Evolutionary conservation across 2,888 invertebrate genomes (phyloP).

Genomic region (Agrotis puta): DNA sequence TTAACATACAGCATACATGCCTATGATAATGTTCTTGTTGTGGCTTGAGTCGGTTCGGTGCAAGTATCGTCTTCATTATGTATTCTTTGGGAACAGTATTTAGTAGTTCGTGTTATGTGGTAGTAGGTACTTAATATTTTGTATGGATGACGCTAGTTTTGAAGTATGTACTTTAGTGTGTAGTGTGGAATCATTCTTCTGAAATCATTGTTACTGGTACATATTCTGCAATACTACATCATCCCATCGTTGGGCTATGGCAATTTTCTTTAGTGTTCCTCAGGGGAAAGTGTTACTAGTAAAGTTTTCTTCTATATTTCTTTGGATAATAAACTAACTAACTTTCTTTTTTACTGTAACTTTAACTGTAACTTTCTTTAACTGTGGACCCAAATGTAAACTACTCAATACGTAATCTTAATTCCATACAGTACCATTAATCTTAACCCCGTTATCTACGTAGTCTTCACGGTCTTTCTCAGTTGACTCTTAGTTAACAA

Average conservation of each 20-base stretch:
- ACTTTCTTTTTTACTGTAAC: too few species aligned
- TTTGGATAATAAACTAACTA: too few species aligned
- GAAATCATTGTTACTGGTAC: too few species aligned
- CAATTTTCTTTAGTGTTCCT: too few species aligned
- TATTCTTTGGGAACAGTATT: conserved; percentile 36
- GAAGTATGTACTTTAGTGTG: not conserved
- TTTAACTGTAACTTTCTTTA: too few species aligned
- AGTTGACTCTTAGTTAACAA: not conserved
- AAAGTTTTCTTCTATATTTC: not conserved
- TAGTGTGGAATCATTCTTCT: too few species aligned
- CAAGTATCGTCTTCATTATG: conserved; percentile 43
- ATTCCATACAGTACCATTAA: conserved; percentile 11
- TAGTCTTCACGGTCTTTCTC: conserved; percentile 11
- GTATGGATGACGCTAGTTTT: conserved; percentile 6
- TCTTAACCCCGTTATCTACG: not conserved
- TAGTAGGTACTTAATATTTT: conserved; percentile 17
- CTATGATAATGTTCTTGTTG: conserved; percentile 59
- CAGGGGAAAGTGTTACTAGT: not conserved
- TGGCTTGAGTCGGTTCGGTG: conserved; percentile 33
- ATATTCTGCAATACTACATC: too few species aligned
- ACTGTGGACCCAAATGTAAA: not conserved
- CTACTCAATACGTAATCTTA: not conserved
- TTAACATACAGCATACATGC: conserved; percentile 64
- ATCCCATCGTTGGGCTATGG: too few species aligned
- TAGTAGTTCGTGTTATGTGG: conserved; percentile 27